Conservation (phyloP, 2,888 invertebrate species). For the Drosophila rubida region DNA sequence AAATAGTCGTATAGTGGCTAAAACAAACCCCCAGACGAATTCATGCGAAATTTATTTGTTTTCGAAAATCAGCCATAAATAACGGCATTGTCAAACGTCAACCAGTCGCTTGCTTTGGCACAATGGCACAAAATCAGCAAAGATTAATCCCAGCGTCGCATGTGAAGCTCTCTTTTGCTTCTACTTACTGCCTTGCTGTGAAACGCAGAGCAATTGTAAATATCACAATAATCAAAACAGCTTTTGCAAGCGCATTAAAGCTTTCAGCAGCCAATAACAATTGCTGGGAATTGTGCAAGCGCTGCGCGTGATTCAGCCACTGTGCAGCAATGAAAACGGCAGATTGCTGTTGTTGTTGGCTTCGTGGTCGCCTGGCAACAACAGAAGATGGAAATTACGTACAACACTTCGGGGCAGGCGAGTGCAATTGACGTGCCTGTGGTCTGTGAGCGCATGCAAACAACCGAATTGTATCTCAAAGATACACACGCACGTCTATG, state of each 20-base stretch:
- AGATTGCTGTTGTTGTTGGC: too few species aligned
- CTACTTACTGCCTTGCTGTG: too few species aligned
- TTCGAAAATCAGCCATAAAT: slow-evolving; percentile 42
- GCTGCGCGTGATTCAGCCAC: background rate
- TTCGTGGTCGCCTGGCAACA: slow-evolving; percentile 29
- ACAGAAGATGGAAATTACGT: slow-evolving; percentile 13
- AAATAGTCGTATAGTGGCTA: slow-evolving; percentile 32
- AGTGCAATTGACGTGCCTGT: slow-evolving; percentile 50
- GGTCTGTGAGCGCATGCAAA: slow-evolving; percentile 27
- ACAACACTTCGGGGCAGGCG: slow-evolving; percentile 13
- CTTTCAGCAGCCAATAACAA: background rate
- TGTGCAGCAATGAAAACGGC: slow-evolving; percentile 5
- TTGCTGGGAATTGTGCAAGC: background rate
- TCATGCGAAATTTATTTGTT: slow-evolving; percentile 25
- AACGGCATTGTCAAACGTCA: slow-evolving; percentile 31
- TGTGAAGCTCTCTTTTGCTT: too few species aligned
- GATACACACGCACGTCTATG: slow-evolving; percentile 26
- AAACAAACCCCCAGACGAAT: slow-evolving; percentile 24
- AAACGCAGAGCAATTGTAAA: too few species aligned
- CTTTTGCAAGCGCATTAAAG: background rate
- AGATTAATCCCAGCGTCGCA: background rate
- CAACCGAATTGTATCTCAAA: slow-evolving; percentile 40
- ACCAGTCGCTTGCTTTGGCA: slow-evolving; percentile 2
- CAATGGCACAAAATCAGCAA: slow-evolving; percentile 8
- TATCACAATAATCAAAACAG: too few species aligned